phyloP scores from a whole-genome alignment of 2,113 vertebrate species.

The Corythaixoides concolor region DNA sequence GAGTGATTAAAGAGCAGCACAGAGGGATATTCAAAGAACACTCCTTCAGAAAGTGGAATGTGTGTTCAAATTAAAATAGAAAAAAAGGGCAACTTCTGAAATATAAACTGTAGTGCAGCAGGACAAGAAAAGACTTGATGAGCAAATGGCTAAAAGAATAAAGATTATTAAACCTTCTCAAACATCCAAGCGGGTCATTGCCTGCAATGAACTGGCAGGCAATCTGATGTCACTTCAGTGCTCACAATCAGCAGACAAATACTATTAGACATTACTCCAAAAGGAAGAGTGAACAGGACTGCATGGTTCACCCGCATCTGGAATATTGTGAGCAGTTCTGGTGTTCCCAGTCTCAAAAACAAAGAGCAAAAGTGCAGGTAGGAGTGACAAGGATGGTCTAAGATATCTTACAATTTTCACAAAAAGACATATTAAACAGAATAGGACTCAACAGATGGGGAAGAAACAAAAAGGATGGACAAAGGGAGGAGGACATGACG shows the following conservation, averaged over 20 bases:
- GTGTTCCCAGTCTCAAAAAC: background rate
- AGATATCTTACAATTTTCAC: background rate
- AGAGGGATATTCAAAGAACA: background rate
- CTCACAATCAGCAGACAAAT: background rate
- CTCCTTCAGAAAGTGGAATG: background rate
- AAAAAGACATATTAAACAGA: background rate
- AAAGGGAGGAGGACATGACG: background rate
- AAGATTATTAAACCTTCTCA: background rate
- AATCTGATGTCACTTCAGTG: background rate
- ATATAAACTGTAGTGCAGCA: background rate
- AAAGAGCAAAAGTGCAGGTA: background rate
- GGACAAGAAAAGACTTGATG: background rate
- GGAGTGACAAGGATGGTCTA: background rate
- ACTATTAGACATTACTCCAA: background rate
- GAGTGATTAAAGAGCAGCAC: background rate
- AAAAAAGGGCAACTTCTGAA: background rate
- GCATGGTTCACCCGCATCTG: background rate
- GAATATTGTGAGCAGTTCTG: background rate
- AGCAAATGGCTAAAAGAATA: background rate
- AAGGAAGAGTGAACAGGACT: background rate
- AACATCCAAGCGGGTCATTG: background rate
- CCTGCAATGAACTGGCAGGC: background rate
- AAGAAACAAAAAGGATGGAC: background rate
- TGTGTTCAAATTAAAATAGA: background rate
- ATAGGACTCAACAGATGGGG: background rate